Conservation (phyloP, 2,888 invertebrate species). For the Dendrolimus houi region DNA sequence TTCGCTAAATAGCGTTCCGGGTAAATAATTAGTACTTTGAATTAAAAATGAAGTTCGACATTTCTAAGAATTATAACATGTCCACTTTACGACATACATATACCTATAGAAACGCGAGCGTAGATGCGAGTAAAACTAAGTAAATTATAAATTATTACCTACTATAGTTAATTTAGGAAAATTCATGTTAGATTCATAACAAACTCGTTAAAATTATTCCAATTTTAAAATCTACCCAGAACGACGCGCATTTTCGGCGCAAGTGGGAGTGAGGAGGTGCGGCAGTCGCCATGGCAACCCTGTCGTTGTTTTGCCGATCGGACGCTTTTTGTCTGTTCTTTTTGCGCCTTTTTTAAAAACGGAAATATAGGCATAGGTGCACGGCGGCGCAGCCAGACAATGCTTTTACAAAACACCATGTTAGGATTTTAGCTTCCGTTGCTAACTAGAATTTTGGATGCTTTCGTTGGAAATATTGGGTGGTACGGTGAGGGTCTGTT, state of each 20-base stretch:
- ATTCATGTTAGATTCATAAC: not conserved
- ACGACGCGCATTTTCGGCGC: not conserved
- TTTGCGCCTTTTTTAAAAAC: constrained; percentile 35
- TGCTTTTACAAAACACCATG: constrained; percentile 33
- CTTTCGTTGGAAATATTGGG: not conserved
- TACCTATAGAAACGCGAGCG: no score
- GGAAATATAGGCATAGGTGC: constrained; percentile 38
- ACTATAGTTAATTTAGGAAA: no score
- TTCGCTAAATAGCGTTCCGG: no score
- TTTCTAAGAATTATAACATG: no score
- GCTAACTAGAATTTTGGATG: not conserved
- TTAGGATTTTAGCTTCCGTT: constrained; percentile 7
- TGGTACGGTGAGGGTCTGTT: no score
- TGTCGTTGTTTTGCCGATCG: constrained; percentile 68
- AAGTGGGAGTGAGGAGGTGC: constrained; percentile 42
- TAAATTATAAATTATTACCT: no score
- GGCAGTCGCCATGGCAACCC: constrained; percentile 57
- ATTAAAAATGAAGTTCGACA: no score
- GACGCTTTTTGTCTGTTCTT: constrained; percentile 39
- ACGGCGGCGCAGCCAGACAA: constrained; percentile 29
- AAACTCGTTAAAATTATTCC: not conserved
- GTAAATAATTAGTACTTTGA: no score
- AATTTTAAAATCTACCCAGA: not conserved
- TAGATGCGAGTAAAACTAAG: no score
- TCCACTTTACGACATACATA: no score